These are phyloP conservation scores for Lasioglossum calceatum DNA, from an alignment of 2,888 invertebrate species.

Conservation along the genomic window DNA sequence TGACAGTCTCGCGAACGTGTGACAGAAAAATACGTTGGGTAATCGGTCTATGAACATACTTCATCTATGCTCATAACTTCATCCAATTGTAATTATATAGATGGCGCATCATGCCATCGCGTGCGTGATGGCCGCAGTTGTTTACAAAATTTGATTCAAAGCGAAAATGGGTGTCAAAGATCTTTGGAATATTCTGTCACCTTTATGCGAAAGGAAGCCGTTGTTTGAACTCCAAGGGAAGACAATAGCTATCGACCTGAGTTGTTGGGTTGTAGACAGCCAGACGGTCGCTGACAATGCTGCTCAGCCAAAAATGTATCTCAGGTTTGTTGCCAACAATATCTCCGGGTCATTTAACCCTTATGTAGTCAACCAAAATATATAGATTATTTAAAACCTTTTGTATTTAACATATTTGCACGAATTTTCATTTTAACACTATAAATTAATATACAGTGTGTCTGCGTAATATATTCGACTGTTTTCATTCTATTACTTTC, in stretches of 20 bases:
- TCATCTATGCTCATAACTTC: background rate
- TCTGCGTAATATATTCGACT: too few relatives aligned
- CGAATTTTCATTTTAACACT: too few relatives aligned
- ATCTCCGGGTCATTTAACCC: background rate
- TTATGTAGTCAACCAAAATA: too few relatives aligned
- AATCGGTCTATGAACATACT: too few relatives aligned
- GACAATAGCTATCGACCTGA: slow-evolving; percentile 94
- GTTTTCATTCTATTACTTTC: too few relatives aligned
- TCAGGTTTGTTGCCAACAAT: slow-evolving; percentile 87
- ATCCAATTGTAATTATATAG: background rate
- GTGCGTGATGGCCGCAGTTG: background rate
- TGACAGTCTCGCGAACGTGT: too few relatives aligned
- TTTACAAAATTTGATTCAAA: slow-evolving; percentile 44
- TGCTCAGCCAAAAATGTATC: slow-evolving; percentile 91
- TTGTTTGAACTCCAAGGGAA: slow-evolving; percentile 92
- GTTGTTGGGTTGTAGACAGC: slow-evolving; percentile 96
- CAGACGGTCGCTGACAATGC: slow-evolving; percentile 90
- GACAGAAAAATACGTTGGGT: too few relatives aligned
- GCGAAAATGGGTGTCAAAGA: slow-evolving; percentile 94
- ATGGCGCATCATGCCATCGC: background rate
- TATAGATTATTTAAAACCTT: too few relatives aligned
- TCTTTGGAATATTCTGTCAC: slow-evolving; percentile 92
- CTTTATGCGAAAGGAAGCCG: slow-evolving; percentile 91
- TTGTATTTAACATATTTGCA: too few relatives aligned
- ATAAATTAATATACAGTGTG: too few relatives aligned